Evolutionary conservation across 2,888 invertebrate genomes (phyloP).

Genomic region (Aromia moschata): DNA sequence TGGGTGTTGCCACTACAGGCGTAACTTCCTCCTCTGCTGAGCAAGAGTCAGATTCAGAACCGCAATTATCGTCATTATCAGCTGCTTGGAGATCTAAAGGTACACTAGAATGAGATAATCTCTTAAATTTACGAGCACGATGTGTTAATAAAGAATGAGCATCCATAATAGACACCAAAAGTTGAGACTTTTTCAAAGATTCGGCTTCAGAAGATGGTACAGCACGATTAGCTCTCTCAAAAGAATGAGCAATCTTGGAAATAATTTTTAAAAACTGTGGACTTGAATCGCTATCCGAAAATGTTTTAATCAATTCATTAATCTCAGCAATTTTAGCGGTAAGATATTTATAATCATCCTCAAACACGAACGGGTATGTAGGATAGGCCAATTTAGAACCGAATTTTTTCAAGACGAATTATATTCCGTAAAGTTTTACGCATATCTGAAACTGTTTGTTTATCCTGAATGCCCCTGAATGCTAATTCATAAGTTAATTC

Average conservation of each 20-base stretch:
- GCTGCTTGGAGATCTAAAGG: neutral
- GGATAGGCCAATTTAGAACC: neutral
- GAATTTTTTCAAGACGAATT: neutral
- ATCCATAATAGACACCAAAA: neutral
- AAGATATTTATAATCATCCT: neutral
- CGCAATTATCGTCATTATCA: neutral
- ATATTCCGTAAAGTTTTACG: neutral
- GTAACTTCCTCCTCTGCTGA: neutral
- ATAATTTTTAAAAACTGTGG: neutral
- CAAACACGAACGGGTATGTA: neutral
- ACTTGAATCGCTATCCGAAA: neutral
- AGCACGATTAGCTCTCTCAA: neutral
- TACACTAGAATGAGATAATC: neutral
- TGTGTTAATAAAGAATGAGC: neutral
- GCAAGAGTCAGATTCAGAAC: neutral
- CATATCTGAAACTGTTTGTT: neutral
- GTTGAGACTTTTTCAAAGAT: neutral
- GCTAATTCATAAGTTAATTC: neutral
- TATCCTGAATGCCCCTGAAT: neutral
- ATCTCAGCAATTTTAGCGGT: neutral
- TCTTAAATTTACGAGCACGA: neutral
- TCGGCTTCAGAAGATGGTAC: neutral
- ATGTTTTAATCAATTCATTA: neutral
- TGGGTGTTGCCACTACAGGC: neutral
- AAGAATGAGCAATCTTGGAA: neutral